These are phyloP conservation scores for Pedetes capensis DNA, from an alignment of 2,113 vertebrate genomes.

Conservation along the genomic window DNA sequence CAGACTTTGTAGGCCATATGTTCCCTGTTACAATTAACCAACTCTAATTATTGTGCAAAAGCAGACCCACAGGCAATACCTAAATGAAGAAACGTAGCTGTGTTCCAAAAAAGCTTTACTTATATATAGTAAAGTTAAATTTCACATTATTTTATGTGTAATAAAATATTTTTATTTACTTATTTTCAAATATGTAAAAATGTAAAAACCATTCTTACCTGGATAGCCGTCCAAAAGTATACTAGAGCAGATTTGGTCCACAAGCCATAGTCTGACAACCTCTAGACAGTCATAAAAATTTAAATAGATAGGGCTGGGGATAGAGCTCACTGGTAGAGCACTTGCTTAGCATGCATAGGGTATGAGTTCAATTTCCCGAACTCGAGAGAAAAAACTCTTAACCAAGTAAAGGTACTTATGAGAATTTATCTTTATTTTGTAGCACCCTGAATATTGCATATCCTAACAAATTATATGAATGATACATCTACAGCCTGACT, in stretches of 20 bases:
- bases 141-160: background rate
- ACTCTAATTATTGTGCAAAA: background rate
- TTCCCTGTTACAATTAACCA: background rate
- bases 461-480: background rate
- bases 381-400: background rate
- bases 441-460: background rate
- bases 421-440: background rate
- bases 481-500: background rate
- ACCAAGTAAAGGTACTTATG: background rate
- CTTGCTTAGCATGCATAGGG: background rate
- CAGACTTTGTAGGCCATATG: background rate
- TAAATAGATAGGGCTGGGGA: background rate
- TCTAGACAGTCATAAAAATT: background rate
- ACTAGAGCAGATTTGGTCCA: background rate
- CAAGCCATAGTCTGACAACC: background rate
- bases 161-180: background rate
- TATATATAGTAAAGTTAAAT: background rate
- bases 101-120: slow-evolving; percentile 26
- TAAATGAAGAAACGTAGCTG: background rate
- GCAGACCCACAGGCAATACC: background rate
- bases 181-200: background rate
- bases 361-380: background rate
- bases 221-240: background rate
- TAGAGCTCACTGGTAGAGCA: background rate
- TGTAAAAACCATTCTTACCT: background rate